Base-by-base conservation (phyloP, 1,140 invertebrate genomes). In the Cyphomyrmex costatus region DNA sequence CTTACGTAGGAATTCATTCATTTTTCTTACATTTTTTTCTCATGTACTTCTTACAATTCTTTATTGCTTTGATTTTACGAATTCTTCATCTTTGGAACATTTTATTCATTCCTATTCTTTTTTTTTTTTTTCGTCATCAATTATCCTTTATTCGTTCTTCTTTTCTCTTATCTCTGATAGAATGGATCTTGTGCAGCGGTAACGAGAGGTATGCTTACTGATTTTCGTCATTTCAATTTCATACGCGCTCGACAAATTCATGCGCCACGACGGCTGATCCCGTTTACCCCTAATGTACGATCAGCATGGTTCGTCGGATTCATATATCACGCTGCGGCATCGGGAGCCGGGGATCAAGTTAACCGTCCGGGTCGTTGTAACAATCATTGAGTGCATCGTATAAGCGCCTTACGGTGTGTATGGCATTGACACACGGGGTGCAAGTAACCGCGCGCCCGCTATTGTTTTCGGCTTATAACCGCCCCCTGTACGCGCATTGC, bases 381-480 rank as follows among this genome's bases (percentile, higher is more conserved):
- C 88, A 88, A 88, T 78, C 76, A 88, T 82, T 42, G 89, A 87
- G 89, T 90, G 80, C 61, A 58, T 90, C 68, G 71, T 36, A 73
- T 90, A 90, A 90, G 89, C 89, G 89, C 86, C 89, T 90, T 90
- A 90, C 86, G 78, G 83, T 84, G 79, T 88, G 89, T 88, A 90
- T 85, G 85, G 89, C 86, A 83, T 90, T 90, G 89, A 90, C 86
- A 86, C 86, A 84, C n/a, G 78, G 74, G 86, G 89, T 83, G 86
- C 86, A 90, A 90, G 89, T 90, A 90, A 90, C 82, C 86, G 61
- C 86, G 78, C 80, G 66, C 36, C 49, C 58, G 74, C 89, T 84
- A 88, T 90, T 90, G 89, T 90, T 90, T 90, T 90, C 89, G 83
- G 89, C 89, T 90, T 90, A 90, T 88, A 79, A 90, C 76, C 88